Conservation (phyloP, 2,888 invertebrate genomes). For the Scaptodrosophila latifasciaeformis region DNA sequence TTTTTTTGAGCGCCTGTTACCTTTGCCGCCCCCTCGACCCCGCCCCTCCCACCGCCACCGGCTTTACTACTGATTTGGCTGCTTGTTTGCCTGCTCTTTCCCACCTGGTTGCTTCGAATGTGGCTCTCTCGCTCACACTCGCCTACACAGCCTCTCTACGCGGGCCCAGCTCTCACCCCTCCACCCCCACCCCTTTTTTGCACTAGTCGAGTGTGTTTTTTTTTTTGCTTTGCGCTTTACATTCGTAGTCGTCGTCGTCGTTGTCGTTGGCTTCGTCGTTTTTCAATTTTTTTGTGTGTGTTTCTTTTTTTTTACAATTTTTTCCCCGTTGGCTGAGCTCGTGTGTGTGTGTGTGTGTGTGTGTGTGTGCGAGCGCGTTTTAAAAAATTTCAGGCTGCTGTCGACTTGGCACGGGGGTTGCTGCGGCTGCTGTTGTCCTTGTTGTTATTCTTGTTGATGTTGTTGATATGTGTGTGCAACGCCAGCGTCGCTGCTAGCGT, state of each 20-base stretch:
- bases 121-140: slow-evolving; percentile 13
- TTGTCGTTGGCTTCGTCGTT: slow-evolving; percentile 17
- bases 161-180: no score
- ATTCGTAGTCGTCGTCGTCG: slow-evolving; percentile 22
- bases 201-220: no score
- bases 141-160: slow-evolving; percentile 17
- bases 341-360: neutral
- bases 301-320: slow-evolving; percentile 20
- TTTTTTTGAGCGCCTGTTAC: no score
- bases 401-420: slow-evolving; percentile 48
- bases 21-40: no score
- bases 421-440: no score
- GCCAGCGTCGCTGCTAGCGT: slow-evolving; percentile 29
- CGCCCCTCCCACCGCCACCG: no score
- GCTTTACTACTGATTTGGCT: no score
- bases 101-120: no score
- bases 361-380: slow-evolving; percentile 41
- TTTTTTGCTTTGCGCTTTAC: slow-evolving; percentile 59
- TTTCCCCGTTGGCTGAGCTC: neutral
- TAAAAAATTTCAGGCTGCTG: slow-evolving; percentile 39
- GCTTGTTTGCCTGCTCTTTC: no score
- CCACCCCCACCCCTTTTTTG: no score
- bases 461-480: slow-evolving; percentile 14
- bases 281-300: slow-evolving; percentile 26
- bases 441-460: no score